Conservation (phyloP, 2,888 invertebrate genomes). For the Calliphora vomitoria region DNA sequence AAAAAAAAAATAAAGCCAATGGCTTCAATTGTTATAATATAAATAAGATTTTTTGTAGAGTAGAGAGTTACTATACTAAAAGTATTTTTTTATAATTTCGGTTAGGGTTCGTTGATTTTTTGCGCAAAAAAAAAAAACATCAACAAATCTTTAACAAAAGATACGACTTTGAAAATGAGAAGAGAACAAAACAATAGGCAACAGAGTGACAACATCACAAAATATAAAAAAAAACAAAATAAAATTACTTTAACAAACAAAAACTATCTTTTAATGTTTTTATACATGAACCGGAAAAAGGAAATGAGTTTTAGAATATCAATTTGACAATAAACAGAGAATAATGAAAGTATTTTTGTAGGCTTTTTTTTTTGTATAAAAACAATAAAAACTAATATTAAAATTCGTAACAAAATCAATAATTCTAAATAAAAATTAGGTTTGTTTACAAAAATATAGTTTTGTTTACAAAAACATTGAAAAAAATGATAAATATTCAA, state of each 20-base stretch:
- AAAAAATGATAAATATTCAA: no score
- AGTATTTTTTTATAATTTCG: slow-evolving; percentile 51
- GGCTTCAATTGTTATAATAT: slow-evolving; percentile 45
- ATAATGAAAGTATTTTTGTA: slow-evolving; percentile 49
- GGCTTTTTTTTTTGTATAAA: no score
- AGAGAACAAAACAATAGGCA: slow-evolving; percentile 28
- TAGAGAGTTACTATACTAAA: slow-evolving; percentile 8
- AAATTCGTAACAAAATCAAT: no score
- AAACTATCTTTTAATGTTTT: neutral
- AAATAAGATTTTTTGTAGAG: slow-evolving; percentile 53
- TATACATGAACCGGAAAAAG: slow-evolving; percentile 65
- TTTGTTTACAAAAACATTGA: no score
- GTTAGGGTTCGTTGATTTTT: slow-evolving; percentile 73
- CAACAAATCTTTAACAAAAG: slow-evolving; percentile 34
- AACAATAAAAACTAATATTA: no score
- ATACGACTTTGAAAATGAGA: slow-evolving; percentile 31
- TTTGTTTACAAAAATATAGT: no score
- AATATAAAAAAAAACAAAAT: neutral
- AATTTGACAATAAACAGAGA: slow-evolving; percentile 30
- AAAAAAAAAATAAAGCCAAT: slow-evolving; percentile 40
- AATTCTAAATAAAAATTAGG: no score
- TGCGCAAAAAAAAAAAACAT: neutral
- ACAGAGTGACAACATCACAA: slow-evolving; percentile 23
- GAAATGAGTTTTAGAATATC: slow-evolving; percentile 71
- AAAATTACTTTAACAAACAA: neutral